A percentile compares a stretch with the other conserved stretches of the same genome.
phyloP scores from a whole-genome alignment of 2,113 vertebrate species.

The Corapipo altera region DNA sequence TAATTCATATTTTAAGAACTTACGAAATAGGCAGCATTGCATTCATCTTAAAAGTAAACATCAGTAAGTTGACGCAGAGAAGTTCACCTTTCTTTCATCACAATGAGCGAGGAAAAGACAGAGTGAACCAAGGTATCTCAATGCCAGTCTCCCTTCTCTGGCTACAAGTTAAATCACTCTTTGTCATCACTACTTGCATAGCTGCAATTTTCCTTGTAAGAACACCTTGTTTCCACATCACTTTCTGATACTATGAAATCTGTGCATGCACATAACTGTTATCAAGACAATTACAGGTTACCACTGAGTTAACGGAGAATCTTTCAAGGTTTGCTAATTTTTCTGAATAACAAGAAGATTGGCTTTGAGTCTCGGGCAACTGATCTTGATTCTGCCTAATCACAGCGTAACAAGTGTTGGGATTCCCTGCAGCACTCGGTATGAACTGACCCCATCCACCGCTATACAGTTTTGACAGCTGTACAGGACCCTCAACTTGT shows the following conservation, averaged over 20 bases:
- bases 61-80: neutral
- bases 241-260: neutral
- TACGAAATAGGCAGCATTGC: neutral
- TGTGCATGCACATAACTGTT: neutral
- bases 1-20: neutral
- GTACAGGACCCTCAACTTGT: constrained; percentile 20
- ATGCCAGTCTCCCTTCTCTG: neutral
- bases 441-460: neutral
- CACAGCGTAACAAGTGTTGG: neutral
- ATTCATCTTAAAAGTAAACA: neutral
- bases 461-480: constrained; percentile 35
- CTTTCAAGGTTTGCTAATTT: constrained; percentile 38
- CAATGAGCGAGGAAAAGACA: neutral
- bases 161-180: neutral
- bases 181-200: neutral
- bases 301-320: neutral
- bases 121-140: neutral
- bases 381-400: neutral
- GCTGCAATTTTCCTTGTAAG: neutral
- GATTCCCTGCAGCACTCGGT: neutral
- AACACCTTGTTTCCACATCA: neutral
- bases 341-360: neutral
- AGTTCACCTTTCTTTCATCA: neutral
- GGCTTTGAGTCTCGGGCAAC: neutral
- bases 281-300: neutral